Evolutionary conservation across 2,888 invertebrate genomes (phyloP).

Genomic region (Drosophila dives): DNA sequence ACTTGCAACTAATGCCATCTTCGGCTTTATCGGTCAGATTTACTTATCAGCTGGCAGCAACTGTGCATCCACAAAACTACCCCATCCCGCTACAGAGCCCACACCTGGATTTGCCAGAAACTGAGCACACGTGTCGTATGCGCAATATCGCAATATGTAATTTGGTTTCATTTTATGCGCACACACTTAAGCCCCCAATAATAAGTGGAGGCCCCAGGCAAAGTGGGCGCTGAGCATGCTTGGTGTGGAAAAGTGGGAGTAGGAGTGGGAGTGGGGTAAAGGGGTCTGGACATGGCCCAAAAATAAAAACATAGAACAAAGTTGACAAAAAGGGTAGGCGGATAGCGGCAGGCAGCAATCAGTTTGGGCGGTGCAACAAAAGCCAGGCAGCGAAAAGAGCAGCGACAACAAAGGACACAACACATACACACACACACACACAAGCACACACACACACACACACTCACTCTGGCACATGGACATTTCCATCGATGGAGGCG

Average conservation of each 20-base stretch:
- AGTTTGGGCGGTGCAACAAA: constrained; percentile 48
- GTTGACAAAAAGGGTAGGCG: background rate
- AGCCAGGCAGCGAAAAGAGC: constrained; percentile 61
- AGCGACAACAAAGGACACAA: constrained; percentile 52
- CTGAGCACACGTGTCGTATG: constrained; percentile 59
- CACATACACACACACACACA: constrained; percentile 11
- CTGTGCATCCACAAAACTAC: background rate
- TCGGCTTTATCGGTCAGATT: constrained; percentile 8
- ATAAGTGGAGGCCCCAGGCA: constrained; percentile 21
- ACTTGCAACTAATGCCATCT: background rate
- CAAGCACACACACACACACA: constrained; percentile 17
- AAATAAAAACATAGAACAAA: constrained; percentile 33
- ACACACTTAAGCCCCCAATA: constrained; percentile 56
- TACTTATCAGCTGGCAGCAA: constrained; percentile 11
- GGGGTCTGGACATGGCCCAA: constrained; percentile 22
- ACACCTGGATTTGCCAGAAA: constrained; percentile 3
- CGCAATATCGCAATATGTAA: constrained; percentile 65
- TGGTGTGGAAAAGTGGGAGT: background rate
- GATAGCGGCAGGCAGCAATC: background rate
- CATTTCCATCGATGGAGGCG: constrained; percentile 43
- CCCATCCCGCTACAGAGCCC: background rate
- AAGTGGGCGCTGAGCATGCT: background rate
- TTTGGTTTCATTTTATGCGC: constrained; percentile 55
- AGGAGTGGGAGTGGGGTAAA: background rate
- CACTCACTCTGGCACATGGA: constrained; percentile 21